Evolutionary conservation across 2,113 vertebrate species (phyloP).

Genomic region (Muntiacus muntjak): DNA sequence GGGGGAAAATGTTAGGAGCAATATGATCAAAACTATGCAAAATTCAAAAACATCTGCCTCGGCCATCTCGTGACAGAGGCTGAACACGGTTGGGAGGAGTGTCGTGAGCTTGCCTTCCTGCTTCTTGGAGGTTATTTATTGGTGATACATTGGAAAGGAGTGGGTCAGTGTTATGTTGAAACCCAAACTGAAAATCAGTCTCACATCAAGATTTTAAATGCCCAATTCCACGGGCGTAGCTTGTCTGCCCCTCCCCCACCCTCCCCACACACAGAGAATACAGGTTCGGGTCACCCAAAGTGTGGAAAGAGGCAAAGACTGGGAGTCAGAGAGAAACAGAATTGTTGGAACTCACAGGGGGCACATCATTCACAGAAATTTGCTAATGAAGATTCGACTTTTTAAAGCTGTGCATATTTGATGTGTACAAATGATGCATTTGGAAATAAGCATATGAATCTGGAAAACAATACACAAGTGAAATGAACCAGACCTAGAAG

Average conservation of each 20-base stretch:
- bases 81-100: neutral
- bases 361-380: rapidly evolving
- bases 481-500: neutral
- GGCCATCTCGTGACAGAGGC: neutral
- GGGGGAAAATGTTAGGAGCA: neutral
- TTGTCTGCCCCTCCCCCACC: neutral
- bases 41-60: neutral
- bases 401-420: neutral
- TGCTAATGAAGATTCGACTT: neutral
- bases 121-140: neutral
- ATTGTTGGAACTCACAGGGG: neutral
- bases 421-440: neutral
- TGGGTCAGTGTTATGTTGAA: neutral
- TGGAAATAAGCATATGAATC: neutral
- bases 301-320: neutral
- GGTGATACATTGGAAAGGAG: neutral
- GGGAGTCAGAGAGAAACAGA: neutral
- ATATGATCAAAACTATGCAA: neutral
- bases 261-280: neutral
- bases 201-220: neutral
- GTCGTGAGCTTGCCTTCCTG: rapidly evolving
- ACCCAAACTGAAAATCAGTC: neutral
- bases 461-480: neutral
- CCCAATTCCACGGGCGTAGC: neutral
- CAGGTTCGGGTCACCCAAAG: neutral